Evolutionary conservation across 2,797 vertebrate genomes (phyloP).

Genomic region (Enteromius trimaculatus): DNA sequence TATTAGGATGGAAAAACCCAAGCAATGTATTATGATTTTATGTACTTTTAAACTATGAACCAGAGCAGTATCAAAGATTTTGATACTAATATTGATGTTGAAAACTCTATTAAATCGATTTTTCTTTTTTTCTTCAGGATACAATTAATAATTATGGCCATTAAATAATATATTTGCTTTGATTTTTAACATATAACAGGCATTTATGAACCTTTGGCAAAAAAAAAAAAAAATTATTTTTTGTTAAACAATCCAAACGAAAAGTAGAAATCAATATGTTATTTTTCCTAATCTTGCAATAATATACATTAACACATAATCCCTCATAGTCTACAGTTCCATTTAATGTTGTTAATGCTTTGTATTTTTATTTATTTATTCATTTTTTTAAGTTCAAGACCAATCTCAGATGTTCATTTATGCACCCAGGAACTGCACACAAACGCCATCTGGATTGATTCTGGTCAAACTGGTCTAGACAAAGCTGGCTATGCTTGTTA

Average conservation of each 20-base stretch:
- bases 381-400: background rate
- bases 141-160: background rate
- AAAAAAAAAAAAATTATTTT: background rate
- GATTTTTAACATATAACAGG: background rate
- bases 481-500: background rate
- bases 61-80: background rate
- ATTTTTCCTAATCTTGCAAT: background rate
- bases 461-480: background rate
- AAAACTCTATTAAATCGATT: background rate
- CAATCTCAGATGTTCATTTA: background rate
- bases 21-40: background rate
- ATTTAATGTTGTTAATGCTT: no score
- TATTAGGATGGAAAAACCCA: background rate
- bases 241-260: background rate
- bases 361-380: no score
- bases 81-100: background rate
- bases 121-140: background rate
- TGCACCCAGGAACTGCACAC: background rate
- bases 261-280: background rate
- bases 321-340: background rate
- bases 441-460: background rate
- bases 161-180: background rate
- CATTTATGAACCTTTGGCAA: background rate
- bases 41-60: background rate
- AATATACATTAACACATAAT: background rate